Percentiles rank a stretch among this genome's conserved stretches.
Evolutionary conservation across 2,113 vertebrate genomes (phyloP).

Genomic region (Eudyptes chrysolophus): DNA sequence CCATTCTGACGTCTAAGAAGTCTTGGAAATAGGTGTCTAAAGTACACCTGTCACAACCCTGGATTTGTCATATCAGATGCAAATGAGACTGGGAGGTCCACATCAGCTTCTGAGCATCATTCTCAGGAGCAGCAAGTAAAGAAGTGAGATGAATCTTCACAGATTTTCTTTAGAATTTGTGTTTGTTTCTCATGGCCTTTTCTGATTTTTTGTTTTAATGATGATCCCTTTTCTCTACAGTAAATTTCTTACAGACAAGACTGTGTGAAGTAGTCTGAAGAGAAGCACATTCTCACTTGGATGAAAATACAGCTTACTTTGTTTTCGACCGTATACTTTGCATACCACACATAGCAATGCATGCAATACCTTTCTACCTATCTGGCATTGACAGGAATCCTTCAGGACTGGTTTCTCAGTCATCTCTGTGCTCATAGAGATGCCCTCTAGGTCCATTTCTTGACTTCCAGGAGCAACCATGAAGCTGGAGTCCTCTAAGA

Average conservation of each 20-base stretch:
- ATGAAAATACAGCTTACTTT: neutral
- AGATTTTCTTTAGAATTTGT: neutral
- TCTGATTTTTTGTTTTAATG: neutral
- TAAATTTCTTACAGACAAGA: neutral
- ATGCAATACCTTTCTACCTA: neutral
- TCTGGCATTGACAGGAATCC: neutral
- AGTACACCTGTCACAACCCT: neutral
- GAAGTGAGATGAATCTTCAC: neutral
- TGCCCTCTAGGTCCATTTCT: neutral
- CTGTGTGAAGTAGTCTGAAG: neutral
- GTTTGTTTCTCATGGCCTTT: neutral
- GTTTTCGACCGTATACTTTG: neutral
- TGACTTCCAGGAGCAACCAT: neutral
- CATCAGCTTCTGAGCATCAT: neutral
- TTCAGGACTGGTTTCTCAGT: neutral
- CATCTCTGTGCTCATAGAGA: neutral
- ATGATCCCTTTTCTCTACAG: neutral
- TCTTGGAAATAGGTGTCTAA: neutral
- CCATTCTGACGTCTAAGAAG: neutral
- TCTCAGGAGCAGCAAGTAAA: neutral
- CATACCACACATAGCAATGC: neutral
- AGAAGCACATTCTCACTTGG: neutral
- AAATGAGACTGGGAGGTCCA: neutral
- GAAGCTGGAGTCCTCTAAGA: neutral
- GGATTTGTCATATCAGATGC: neutral